Base-by-base conservation (phyloP, 2,113 vertebrate species). In the Anoplopoma fimbria region DNA sequence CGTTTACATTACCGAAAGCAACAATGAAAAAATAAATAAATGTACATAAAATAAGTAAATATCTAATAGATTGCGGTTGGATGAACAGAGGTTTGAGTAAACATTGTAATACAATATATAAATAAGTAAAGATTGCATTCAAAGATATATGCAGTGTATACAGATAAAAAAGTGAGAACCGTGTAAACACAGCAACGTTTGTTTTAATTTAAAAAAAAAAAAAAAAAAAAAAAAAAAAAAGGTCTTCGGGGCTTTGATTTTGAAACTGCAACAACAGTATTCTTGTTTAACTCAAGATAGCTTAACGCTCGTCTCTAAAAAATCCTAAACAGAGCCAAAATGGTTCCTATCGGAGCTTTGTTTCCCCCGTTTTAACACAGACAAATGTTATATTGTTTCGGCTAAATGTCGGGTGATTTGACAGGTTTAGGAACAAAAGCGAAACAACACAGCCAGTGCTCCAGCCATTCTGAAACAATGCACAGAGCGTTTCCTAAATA, bases 271-370 rank as follows among this genome's bases (percentile, higher is more conserved):
- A 1, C 0, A 60, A 4, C 4, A 2, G 17, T 19, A 67, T 38
- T 0, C 0, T 12, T 9, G 1, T 10, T 45, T n/a, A 9, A 51
- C 19, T 29, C 0, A 14, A 0, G 8, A 0, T 4, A 9, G 0
- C 53, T 69, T 73, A 2, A 38, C 9, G 0, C 1, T 6, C 0
- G 1, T 9, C 23, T 45, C 27, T 25, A 1, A 53, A 33, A n/a
- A 6, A 14, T 23, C 27, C 13, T 27, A 15, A 2, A 17, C 10
- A 17, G 57, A 82, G 72, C 75, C 45, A 86, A 82, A 81, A 90
- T 83, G 62, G 25, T 8, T 60, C 38, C 38, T 2, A 0, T 17
- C 9, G 13, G 55, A 64, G 10, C 36, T 12, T 8, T 1, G 0
- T 4, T 1, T 21, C 9, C 21, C 4, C 9, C 10, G 40, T 53